A percentile compares a stretch with the other conserved stretches of the same genome.
Evolutionary conservation across 1,140 invertebrate genomes (phyloP).

Genomic region (Bombus waltoni): DNA sequence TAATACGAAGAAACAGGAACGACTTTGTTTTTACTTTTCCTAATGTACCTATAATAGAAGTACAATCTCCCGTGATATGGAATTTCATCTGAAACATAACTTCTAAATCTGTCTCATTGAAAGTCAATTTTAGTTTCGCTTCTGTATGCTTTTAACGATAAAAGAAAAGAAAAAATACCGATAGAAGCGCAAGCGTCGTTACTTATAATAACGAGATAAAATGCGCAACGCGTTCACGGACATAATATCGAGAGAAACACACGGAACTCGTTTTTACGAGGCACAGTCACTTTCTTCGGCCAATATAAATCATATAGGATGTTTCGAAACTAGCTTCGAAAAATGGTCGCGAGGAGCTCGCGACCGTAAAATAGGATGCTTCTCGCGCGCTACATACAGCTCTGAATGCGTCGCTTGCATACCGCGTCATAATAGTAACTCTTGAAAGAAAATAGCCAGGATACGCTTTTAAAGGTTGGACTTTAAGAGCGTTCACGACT

Average conservation of each 20-base stretch:
- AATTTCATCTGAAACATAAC: neutral
- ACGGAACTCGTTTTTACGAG: neutral
- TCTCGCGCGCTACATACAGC: neutral
- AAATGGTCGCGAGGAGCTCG: constrained; percentile 10
- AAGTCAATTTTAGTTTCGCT: neutral
- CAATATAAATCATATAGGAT: constrained; percentile 25
- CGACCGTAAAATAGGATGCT: constrained; percentile 31
- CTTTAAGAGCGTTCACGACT: constrained; percentile 17
- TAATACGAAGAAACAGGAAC: neutral
- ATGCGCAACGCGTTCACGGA: neutral
- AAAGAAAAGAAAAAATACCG: neutral
- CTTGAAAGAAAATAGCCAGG: constrained; percentile 28
- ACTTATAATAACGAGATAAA: neutral
- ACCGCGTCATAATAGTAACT: constrained; percentile 18
- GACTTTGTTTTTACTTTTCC: neutral
- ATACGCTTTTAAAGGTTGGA: constrained; percentile 14
- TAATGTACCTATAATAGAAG: neutral
- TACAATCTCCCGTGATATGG: neutral
- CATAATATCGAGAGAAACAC: neutral
- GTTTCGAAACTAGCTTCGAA: constrained; percentile 1
- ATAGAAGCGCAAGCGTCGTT: neutral
- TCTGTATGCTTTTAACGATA: neutral
- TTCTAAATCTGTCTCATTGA: neutral
- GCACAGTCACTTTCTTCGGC: neutral
- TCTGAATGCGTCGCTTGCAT: constrained; percentile 22